Conservation (phyloP, 1,140 invertebrate genomes). For the Eciton burchellii region DNA sequence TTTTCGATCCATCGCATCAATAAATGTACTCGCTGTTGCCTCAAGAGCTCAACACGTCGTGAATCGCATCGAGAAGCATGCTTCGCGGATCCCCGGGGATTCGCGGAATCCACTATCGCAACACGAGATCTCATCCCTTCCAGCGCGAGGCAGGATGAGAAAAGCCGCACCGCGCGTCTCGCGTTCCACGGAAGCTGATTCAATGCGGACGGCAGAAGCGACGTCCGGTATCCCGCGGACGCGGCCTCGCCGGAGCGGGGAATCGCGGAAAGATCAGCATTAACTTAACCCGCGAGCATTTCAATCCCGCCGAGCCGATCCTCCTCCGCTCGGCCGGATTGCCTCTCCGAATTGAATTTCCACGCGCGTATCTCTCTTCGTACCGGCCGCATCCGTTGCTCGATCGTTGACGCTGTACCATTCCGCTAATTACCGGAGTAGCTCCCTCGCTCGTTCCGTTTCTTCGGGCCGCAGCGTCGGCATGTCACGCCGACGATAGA, state of each 20-base stretch:
- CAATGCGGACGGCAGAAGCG: slow-evolving; percentile 36
- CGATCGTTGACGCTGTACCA: slow-evolving; percentile 44
- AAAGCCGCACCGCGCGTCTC: slow-evolving; percentile 25
- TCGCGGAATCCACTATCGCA: slow-evolving; percentile 46
- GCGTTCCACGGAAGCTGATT: slow-evolving; percentile 11
- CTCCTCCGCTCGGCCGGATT: slow-evolving; percentile 20
- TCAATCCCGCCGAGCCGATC: slow-evolving; percentile 53
- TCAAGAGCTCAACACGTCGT: not conserved
- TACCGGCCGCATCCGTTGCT: slow-evolving; percentile 15
- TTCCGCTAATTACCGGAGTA: slow-evolving; percentile 75
- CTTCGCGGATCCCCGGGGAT: slow-evolving; percentile 39
- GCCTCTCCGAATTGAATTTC: slow-evolving; percentile 29
- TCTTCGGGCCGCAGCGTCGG: not conserved
- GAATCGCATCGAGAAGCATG: slow-evolving; percentile 14
- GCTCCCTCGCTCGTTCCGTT: slow-evolving; percentile 55
- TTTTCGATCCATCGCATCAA: not conserved
- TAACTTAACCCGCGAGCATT: slow-evolving; percentile 60
- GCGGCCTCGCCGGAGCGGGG: not conserved
- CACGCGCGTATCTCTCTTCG: slow-evolving; percentile 8
- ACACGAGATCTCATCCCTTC: slow-evolving; percentile 40
- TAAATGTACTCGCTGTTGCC: not conserved
- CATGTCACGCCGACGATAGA: slow-evolving; percentile 64
- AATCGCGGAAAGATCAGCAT: slow-evolving; percentile 46
- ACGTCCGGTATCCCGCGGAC: slow-evolving; percentile 38
- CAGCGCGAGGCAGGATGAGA: slow-evolving; percentile 49